phyloP scores from a whole-genome alignment of 2,113 vertebrate species.

The Trogon surrucura region DNA sequence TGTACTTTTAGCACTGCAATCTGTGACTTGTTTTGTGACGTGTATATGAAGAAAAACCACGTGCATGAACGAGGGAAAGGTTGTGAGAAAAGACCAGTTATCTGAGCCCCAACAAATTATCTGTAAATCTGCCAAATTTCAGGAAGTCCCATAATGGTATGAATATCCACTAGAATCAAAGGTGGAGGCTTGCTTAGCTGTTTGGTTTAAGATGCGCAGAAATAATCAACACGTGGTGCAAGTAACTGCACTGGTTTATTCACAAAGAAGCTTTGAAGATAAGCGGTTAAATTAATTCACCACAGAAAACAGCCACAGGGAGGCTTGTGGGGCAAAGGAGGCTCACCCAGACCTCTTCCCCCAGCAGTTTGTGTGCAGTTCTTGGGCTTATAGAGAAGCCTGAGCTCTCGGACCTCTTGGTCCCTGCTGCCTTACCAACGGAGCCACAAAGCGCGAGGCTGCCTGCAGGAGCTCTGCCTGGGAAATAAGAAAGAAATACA shows the following conservation, averaged over 20 bases:
- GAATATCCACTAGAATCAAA: background rate
- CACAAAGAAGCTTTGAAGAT: background rate
- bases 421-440: background rate
- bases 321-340: background rate
- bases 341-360: background rate
- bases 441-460: fast-evolving
- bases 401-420: background rate
- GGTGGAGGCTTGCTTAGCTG: background rate
- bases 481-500: background rate
- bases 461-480: background rate
- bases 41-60: background rate
- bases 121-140: background rate
- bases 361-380: fast-evolving
- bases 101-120: background rate
- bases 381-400: background rate
- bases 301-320: background rate
- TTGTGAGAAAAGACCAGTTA: background rate
- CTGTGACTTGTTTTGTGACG: background rate
- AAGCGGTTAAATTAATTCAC: background rate
- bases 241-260: background rate
- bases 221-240: background rate
- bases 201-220: background rate
- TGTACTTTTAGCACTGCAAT: background rate
- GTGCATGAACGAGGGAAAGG: background rate
- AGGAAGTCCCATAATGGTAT: background rate